These are phyloP conservation scores for Elaeidobius kamerunicus DNA, from an alignment of 2,888 invertebrate species.

Conservation along the genomic window DNA sequence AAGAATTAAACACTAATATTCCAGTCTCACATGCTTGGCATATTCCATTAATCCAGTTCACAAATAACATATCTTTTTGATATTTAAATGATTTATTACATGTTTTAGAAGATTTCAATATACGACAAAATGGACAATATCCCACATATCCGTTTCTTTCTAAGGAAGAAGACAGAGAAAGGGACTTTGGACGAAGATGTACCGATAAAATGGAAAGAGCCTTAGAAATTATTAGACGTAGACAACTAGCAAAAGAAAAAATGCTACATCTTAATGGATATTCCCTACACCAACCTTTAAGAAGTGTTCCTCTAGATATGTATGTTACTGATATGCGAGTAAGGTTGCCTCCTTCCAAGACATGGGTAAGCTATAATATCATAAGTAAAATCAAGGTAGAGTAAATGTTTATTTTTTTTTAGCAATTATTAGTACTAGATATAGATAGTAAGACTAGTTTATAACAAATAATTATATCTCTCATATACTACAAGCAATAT, in stretches of 20 bases:
- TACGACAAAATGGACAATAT: constrained; percentile 48
- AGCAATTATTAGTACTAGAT: too few species aligned
- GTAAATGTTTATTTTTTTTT: too few species aligned
- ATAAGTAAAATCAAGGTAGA: too few species aligned
- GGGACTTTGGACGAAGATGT: constrained; percentile 51
- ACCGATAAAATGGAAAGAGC: constrained; percentile 65
- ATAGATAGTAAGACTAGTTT: too few species aligned
- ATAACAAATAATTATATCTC: too few species aligned
- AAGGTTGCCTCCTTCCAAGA: constrained; percentile 61
- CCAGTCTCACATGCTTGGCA: too few species aligned
- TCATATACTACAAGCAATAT: too few species aligned
- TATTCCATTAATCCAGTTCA: too few species aligned
- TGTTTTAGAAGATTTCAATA: constrained; percentile 40
- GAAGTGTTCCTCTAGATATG: constrained; percentile 64
- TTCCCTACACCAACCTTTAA: constrained; percentile 61
- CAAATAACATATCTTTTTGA: too few species aligned
- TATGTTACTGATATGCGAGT: constrained; percentile 69
- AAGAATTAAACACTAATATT: too few species aligned
- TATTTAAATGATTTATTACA: background rate
- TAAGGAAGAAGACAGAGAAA: constrained; percentile 40
- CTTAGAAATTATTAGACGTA: constrained; percentile 58
- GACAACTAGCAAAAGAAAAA: constrained; percentile 54
- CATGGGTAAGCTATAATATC: constrained; percentile 62
- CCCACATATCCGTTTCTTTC: constrained; percentile 45
- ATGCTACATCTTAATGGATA: constrained; percentile 60